A percentile compares a stretch with the other conserved stretches of the same genome.
Conservation (phyloP, 2,888 invertebrate species). For the Metellina segmentata region DNA sequence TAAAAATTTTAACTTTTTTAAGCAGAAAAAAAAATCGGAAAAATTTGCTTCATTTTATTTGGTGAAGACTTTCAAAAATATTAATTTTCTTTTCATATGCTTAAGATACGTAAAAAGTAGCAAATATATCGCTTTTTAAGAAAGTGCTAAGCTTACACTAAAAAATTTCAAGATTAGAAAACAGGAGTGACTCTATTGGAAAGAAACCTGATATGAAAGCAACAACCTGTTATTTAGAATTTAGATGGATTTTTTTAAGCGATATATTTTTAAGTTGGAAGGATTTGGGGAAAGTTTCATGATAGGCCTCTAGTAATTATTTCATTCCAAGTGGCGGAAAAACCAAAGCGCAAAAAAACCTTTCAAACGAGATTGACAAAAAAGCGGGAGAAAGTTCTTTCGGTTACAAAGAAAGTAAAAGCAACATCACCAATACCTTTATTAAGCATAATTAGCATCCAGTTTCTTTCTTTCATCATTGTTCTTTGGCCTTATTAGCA, state of each 20-base stretch:
- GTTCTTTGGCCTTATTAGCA: constrained; percentile 56
- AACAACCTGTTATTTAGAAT: neutral
- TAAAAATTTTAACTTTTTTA: neutral
- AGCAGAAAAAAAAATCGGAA: neutral
- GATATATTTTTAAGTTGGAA: neutral
- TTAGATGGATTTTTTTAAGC: neutral
- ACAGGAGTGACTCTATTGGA: neutral
- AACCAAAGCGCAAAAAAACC: constrained; percentile 3
- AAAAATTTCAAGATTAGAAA: neutral
- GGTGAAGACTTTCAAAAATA: no score
- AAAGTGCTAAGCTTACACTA: neutral
- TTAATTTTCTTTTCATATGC: no score
- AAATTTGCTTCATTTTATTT: neutral
- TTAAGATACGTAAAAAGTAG: neutral
- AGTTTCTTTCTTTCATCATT: constrained; percentile 43
- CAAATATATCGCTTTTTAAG: neutral
- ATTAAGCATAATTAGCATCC: constrained; percentile 65
- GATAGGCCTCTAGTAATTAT: neutral
- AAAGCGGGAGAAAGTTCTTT: constrained; percentile 24
- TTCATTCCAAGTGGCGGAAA: neutral
- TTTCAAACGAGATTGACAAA: neutral
- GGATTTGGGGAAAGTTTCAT: neutral
- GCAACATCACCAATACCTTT: constrained; percentile 24
- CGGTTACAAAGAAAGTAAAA: constrained; percentile 52
- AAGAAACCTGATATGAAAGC: constrained; percentile 6